Percentiles rank a stretch among this genome's conserved stretches.
Evolutionary conservation across 1,140 invertebrate species (phyloP).

Genomic region (Phocides pigmalion): DNA sequence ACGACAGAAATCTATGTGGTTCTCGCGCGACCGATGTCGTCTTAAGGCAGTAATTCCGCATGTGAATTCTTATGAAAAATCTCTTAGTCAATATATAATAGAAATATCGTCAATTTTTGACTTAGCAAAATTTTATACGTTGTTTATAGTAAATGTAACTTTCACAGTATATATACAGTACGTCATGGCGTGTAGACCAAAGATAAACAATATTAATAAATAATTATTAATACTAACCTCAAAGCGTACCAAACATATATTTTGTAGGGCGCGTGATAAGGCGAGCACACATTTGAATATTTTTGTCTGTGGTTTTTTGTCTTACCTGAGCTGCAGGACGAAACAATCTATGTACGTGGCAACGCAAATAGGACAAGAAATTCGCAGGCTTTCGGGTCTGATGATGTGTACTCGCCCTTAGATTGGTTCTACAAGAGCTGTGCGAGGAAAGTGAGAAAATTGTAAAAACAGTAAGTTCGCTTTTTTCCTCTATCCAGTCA

Average conservation of each 20-base stretch:
- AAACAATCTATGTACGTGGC: too few species aligned
- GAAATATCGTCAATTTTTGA: slow-evolving; percentile 83
- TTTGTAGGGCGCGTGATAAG: slow-evolving; percentile 54
- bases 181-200: slow-evolving; percentile 78
- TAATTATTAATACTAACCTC: slow-evolving; percentile 79
- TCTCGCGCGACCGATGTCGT: slow-evolving; percentile 49
- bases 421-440: not conserved
- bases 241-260: slow-evolving; percentile 78
- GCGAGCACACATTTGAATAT: not conserved
- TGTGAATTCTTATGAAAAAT: slow-evolving; percentile 82
- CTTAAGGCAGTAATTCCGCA: slow-evolving; percentile 58
- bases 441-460: not conserved
- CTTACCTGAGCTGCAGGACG: not conserved
- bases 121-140: slow-evolving; percentile 83
- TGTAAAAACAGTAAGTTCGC: not conserved
- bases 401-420: not conserved
- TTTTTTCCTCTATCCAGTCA: not conserved
- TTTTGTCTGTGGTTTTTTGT: slow-evolving; percentile 31
- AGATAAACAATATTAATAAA: slow-evolving; percentile 74
- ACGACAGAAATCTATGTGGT: slow-evolving; percentile 66
- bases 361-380: not conserved
- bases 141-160: slow-evolving; percentile 76
- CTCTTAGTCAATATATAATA: slow-evolving; percentile 82
- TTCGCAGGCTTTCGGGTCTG: not conserved
- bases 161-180: slow-evolving; percentile 71